Evolutionary conservation across 2,888 invertebrate species (phyloP), one percentile per base, ranked within the genome.

Genomic region (Lingula anatina): DNA sequence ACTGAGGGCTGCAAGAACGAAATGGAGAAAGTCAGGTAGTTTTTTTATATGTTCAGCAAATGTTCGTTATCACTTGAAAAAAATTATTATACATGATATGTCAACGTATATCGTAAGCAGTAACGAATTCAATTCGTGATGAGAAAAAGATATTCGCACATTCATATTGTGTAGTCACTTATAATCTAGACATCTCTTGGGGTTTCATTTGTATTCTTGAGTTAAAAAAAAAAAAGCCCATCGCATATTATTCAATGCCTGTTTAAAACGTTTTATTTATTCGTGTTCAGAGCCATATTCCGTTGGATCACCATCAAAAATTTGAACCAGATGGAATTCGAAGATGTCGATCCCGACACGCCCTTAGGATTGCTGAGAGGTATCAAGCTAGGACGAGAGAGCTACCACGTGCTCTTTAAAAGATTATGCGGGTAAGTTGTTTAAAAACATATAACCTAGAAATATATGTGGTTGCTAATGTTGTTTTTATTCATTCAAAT

Each of bases 291-390:
- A 60, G 94, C 94, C 12, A 93, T 97, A 70, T 97, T 96, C 82
- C 86, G 96, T 61, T 99, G 97, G 97, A 95, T 97, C 56, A 97
- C 97, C 0, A 95, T 96, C 24, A 99, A 97, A 80, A 97, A 99
- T 78, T 81, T 99, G 45, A 96, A 96, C 78, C 64, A 65, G 44
- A 89, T 90, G 68, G 96, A 97, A 68, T 94, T 95, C 68, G 95
- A 95, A 54, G 89, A 93, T 71, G 80, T 94, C 24, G 80, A 90
- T 47, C 88, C 92, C 79, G 70, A 91, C 70, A 90, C 92, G 0
- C 91, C 92, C 0, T 86, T 91, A 73, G 84, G 85, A 1, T 76
- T 87, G 31, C 63, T 87, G 35, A 80, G 96, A 54, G 97, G 96
- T 47, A 97, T 99, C 71, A 96, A 97, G 75, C 92, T 93, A 76